Percentiles rank a stretch among this genome's conserved stretches.
Conservation (phyloP, 2,113 vertebrate genomes). For the Cepphus grylle region DNA sequence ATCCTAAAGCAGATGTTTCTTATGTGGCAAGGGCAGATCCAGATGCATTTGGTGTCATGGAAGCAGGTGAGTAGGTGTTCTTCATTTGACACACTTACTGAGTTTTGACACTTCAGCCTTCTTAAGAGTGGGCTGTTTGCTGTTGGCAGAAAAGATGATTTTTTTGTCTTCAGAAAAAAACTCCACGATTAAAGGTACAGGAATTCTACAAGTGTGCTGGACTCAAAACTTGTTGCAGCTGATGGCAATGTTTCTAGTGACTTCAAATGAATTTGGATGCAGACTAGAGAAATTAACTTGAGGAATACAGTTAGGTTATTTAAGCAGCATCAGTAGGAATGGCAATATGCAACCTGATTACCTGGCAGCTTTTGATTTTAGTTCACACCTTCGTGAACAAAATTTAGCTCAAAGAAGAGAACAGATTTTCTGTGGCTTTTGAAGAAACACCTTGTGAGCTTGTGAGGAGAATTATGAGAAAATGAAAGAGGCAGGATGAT, state of each 20-base stretch:
- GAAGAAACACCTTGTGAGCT: slow-evolving; percentile 8
- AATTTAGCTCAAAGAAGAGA: background rate
- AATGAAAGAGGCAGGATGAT: background rate
- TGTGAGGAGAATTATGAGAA: background rate
- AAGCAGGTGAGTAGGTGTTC: background rate
- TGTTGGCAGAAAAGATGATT: background rate
- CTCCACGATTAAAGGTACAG: background rate
- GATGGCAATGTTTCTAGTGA: background rate
- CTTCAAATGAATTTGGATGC: background rate
- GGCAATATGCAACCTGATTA: background rate
- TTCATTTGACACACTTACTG: background rate
- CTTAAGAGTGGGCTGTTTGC: background rate
- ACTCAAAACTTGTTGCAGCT: background rate
- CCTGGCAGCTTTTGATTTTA: slow-evolving; percentile 4
- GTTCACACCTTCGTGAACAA: background rate
- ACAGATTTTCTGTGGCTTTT: background rate
- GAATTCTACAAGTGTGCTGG: background rate
- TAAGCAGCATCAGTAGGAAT: background rate
- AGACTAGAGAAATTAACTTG: background rate
- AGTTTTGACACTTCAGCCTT: background rate
- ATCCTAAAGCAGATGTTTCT: background rate
- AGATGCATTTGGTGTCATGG: background rate
- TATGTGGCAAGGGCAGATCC: background rate
- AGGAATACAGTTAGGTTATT: background rate
- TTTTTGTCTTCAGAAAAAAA: background rate